Percentiles rank a stretch among this genome's conserved stretches.
phyloP scores from a whole-genome alignment of 2,113 vertebrate species.

The Eulemur macaco region DNA sequence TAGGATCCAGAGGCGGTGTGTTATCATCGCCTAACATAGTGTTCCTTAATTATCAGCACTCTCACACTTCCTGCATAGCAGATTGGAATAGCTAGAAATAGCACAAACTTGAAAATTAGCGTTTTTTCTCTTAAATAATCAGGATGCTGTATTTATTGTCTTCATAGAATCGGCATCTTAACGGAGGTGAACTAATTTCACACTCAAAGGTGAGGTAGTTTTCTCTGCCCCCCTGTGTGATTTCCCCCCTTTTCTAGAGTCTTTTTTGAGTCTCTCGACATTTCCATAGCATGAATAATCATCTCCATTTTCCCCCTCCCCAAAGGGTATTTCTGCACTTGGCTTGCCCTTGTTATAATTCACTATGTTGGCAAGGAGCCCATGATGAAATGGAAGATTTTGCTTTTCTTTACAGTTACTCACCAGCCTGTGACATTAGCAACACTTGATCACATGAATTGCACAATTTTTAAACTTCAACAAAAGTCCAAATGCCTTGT shows the following conservation, averaged over 20 bases:
- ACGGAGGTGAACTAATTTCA: conserved; percentile 61
- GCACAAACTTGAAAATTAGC: conserved; percentile 72
- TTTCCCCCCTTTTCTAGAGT: not conserved
- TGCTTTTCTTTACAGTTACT: conserved; percentile 57
- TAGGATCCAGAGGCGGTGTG: conserved; percentile 67
- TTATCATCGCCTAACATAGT: conserved; percentile 68
- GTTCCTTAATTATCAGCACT: conserved; percentile 78
- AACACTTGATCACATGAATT: conserved; percentile 36
- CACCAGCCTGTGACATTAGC: conserved; percentile 39
- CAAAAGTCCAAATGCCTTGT: conserved; percentile 28
- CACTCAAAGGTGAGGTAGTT: conserved; percentile 53
- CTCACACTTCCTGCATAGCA: conserved; percentile 72
- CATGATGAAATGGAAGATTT: conserved; percentile 27
- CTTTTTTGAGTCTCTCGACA: conserved; percentile 37
- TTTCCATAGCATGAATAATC: conserved; percentile 62
- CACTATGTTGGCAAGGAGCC: conserved; percentile 33
- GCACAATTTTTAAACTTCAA: conserved; percentile 41
- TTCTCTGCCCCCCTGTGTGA: not conserved
- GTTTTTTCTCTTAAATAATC: conserved; percentile 77
- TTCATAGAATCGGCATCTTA: conserved; percentile 62
- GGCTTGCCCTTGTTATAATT: conserved; percentile 66
- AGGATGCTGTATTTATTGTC: conserved; percentile 71
- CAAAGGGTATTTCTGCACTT: conserved; percentile 48
- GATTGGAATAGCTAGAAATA: conserved; percentile 74
- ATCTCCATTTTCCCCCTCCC: not conserved